phyloP scores from a whole-genome alignment of 2,113 vertebrate genomes.

The Tragelaphus scriptus region DNA sequence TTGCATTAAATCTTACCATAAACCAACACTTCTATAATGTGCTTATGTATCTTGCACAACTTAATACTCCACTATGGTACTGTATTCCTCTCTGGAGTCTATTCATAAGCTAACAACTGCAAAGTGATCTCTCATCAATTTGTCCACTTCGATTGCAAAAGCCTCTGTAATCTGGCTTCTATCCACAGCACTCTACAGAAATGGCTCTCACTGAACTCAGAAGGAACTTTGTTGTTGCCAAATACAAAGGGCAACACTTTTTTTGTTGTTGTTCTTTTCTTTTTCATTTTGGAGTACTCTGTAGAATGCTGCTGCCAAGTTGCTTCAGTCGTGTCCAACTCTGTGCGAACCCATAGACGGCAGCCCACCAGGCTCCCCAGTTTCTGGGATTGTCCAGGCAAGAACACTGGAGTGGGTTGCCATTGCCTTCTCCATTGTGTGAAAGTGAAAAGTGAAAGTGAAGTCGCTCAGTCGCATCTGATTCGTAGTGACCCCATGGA shows the following conservation, averaged over 20 bases:
- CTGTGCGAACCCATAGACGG: too few species aligned
- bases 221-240: neutral
- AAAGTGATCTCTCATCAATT: neutral
- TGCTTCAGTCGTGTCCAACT: too few species aligned
- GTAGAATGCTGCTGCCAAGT: neutral
- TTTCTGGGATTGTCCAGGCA: too few species aligned
- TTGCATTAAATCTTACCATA: neutral
- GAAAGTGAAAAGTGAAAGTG: too few species aligned
- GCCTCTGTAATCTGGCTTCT: neutral
- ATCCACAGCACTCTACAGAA: rapidly evolving
- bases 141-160: neutral
- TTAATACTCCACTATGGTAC: too few species aligned
- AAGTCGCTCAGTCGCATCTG: too few species aligned
- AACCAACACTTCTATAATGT: neutral
- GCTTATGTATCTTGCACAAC: neutral
- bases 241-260: neutral
- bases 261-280: neutral
- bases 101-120: neutral
- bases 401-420: too few species aligned
- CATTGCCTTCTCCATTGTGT: too few species aligned
- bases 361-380: too few species aligned
- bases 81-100: neutral
- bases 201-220: neutral
- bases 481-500: too few species aligned
- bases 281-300: neutral